Percentiles rank a stretch among this genome's conserved stretches.
phyloP scores from a whole-genome alignment of 2,888 invertebrate species.

The Oscheius myriophilus region DNA sequence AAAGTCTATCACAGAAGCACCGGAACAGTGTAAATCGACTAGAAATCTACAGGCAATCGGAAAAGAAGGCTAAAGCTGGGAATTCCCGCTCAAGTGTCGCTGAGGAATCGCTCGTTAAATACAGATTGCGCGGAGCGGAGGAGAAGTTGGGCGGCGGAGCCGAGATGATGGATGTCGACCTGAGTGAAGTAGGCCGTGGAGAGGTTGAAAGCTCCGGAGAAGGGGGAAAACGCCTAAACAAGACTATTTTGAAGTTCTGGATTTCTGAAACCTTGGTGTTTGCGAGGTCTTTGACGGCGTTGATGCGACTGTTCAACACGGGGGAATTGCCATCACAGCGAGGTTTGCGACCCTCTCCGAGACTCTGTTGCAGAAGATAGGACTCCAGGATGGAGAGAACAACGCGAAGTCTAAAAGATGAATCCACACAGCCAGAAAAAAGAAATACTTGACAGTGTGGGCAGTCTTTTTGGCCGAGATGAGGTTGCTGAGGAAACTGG shows the following conservation, averaged over 20 bases:
- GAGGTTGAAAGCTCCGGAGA: constrained; percentile 45
- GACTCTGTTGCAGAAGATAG: constrained; percentile 59
- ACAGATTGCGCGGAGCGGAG: constrained; percentile 34
- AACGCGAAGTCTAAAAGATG: constrained; percentile 52
- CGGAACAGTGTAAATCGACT: too few relatives aligned
- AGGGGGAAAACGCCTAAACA: constrained; percentile 42
- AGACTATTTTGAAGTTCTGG: background rate
- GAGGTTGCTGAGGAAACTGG: constrained; percentile 39
- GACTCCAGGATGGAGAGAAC: constrained; percentile 55
- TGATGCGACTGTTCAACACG: constrained; percentile 60
- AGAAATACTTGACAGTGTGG: constrained; percentile 47
- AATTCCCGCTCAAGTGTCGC: constrained; percentile 21
- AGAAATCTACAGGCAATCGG: too few relatives aligned
- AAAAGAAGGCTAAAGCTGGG: too few relatives aligned
- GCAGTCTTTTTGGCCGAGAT: constrained; percentile 49
- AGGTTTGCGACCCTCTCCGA: constrained; percentile 48
- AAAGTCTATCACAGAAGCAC: too few relatives aligned
- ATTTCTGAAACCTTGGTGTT: constrained; percentile 37
- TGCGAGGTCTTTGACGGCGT: constrained; percentile 56
- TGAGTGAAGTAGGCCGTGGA: constrained; percentile 52
- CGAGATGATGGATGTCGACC: constrained; percentile 47
- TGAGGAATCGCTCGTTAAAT: constrained; percentile 42
- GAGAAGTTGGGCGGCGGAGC: constrained; percentile 41
- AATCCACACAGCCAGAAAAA: too few relatives aligned
- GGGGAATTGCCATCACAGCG: constrained; percentile 43